Percentiles rank a stretch among this genome's conserved stretches.
These are phyloP conservation scores for Ictidomys tridecemlineatus DNA, from an alignment of 2,113 vertebrate genomes.

Conservation along the genomic window DNA sequence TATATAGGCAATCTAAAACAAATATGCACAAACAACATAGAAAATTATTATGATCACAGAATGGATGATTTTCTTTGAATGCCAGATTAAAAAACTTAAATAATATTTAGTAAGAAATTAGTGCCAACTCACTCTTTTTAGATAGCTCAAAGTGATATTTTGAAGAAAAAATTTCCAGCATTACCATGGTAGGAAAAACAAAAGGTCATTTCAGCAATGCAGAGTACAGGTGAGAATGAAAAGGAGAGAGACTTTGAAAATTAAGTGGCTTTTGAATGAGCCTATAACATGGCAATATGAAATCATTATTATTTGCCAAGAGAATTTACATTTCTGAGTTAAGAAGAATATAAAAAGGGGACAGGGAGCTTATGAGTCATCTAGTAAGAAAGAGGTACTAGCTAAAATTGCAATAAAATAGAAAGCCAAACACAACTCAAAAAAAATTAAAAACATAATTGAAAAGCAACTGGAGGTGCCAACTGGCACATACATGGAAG, in stretches of 20 bases:
- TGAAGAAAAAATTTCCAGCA: neutral
- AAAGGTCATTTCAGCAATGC: neutral
- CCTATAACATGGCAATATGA: neutral
- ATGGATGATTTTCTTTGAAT: neutral
- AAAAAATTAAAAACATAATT: conserved; percentile 70
- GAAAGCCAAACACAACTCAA: conserved; percentile 51
- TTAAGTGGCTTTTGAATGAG: neutral
- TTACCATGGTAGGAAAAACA: neutral
- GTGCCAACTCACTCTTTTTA: neutral
- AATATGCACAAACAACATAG: neutral
- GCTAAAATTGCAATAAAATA: conserved; percentile 14
- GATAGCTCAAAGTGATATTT: neutral
- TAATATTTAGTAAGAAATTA: neutral
- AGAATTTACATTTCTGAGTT: conserved; percentile 22
- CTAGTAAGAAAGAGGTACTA: neutral
- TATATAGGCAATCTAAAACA: neutral
- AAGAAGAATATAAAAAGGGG: neutral
- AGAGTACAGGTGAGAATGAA: neutral
- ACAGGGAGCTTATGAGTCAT: neutral
- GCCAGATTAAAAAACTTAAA: neutral
- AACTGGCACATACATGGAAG: conserved; percentile 66
- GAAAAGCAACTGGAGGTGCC: conserved; percentile 57
- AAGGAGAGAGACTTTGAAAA: neutral
- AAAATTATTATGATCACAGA: neutral
- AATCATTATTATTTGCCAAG: neutral